Percentiles rank a stretch among this genome's conserved stretches.
These are phyloP conservation scores for Yponomeuta sedellus DNA, from an alignment of 2,888 invertebrate genomes.

Conservation along the genomic window DNA sequence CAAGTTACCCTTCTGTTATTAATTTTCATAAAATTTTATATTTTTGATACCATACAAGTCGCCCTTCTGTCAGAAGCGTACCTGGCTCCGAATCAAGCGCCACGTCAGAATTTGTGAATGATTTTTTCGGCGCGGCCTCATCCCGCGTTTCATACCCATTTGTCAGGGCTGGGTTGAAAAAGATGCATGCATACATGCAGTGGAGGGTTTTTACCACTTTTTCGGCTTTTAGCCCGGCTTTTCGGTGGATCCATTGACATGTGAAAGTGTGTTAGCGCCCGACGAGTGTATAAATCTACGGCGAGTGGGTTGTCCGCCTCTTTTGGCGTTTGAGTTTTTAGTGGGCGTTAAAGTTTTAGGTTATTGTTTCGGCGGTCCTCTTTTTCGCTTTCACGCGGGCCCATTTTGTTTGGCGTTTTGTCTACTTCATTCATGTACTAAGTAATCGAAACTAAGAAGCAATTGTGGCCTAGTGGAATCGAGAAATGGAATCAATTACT, in stretches of 20 bases:
- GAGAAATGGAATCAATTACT: too few species aligned
- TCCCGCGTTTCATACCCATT: slow-evolving; percentile 70
- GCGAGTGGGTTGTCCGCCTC: slow-evolving; percentile 22
- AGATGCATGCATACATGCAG: slow-evolving; percentile 64
- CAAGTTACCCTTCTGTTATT: too few species aligned
- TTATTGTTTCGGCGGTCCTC: slow-evolving; percentile 29
- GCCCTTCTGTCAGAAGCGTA: neutral
- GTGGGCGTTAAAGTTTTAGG: slow-evolving; percentile 31
- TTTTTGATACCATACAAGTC: too few species aligned
- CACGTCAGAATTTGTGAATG: slow-evolving; percentile 71
- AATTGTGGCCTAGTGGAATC: too few species aligned
- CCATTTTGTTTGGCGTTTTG: slow-evolving; percentile 15
- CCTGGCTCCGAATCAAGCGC: slow-evolving; percentile 18
- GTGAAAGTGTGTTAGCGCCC: slow-evolving; percentile 74
- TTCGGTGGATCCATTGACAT: slow-evolving; percentile 67
- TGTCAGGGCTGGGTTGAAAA: slow-evolving; percentile 65
- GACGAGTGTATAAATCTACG: slow-evolving; percentile 66
- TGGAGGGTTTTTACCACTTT: slow-evolving; percentile 49
- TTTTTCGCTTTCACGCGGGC: slow-evolving; percentile 24
- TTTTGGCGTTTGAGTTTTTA: slow-evolving; percentile 36
- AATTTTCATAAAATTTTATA: too few species aligned
- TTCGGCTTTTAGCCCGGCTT: slow-evolving; percentile 61
- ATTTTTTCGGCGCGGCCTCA: slow-evolving; percentile 59
- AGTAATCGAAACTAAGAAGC: too few species aligned
- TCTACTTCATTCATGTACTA: neutral